These are phyloP conservation scores for Chrysodeixis includens DNA, from an alignment of 2,888 invertebrate genomes.

Conservation along the genomic window DNA sequence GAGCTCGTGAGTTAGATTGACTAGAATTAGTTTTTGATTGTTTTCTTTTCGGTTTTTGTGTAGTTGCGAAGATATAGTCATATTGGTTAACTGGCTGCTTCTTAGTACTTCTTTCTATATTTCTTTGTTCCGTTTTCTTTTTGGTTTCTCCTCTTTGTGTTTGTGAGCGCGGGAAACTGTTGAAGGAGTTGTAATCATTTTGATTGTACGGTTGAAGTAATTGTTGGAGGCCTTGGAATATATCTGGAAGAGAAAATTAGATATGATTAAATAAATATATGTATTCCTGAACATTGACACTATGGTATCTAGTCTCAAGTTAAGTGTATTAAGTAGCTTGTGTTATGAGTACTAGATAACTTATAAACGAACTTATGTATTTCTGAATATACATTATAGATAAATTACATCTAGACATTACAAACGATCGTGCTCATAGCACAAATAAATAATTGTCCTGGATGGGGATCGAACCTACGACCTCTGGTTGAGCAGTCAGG, in stretches of 20 bases:
- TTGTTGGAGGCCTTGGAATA: constrained; percentile 73
- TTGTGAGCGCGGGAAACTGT: constrained; percentile 37
- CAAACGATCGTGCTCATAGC: no score
- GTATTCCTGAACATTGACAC: no score
- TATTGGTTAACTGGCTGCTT: constrained; percentile 43
- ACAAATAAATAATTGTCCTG: no score
- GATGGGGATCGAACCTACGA: no score
- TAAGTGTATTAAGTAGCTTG: no score
- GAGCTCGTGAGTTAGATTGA: constrained; percentile 36
- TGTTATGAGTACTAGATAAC: no score
- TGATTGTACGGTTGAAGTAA: constrained; percentile 61
- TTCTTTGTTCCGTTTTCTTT: constrained; percentile 40
- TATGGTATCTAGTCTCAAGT: no score
- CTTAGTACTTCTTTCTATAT: constrained; percentile 31
- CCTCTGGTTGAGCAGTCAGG: no score
- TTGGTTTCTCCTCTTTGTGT: constrained; percentile 37
- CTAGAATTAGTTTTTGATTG: constrained; percentile 50
- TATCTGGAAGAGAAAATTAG: constrained; percentile 66
- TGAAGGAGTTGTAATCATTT: constrained; percentile 30
- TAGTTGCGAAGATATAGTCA: constrained; percentile 57
- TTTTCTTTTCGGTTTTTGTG: constrained; percentile 60
- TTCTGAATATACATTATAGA: no score
- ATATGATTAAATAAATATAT: no score
- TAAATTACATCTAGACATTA: no score
- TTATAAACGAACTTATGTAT: no score